These are phyloP conservation scores for Morinoia aosen DNA, from an alignment of 2,888 invertebrate genomes.

Conservation along the genomic window DNA sequence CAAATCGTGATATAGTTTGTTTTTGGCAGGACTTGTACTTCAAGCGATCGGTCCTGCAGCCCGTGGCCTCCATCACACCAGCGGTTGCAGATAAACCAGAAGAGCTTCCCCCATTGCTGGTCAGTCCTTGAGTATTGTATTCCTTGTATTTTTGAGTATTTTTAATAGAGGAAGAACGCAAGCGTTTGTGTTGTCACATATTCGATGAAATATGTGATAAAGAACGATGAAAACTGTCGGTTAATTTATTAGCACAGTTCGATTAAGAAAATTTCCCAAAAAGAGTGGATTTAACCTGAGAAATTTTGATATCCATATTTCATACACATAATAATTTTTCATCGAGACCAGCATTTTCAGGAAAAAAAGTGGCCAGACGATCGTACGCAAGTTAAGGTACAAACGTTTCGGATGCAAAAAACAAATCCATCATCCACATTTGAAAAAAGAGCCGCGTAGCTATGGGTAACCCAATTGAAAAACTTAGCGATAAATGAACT, in stretches of 20 bases:
- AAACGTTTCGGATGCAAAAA: no score
- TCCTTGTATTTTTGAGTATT: neutral
- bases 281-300: neutral
- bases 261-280: no score
- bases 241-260: neutral
- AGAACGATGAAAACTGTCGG: neutral
- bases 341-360: no score
- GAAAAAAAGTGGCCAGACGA: no score
- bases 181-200: neutral
- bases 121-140: neutral
- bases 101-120: neutral
- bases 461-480: no score
- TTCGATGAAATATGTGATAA: neutral
- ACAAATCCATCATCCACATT: no score
- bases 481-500: no score
- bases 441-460: no score
- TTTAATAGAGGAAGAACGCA: neutral
- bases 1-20: neutral
- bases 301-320: neutral
- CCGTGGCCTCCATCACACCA: neutral
- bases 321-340: neutral
- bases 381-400: no score
- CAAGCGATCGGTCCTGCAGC: neutral
- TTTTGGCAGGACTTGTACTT: neutral
- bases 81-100: neutral